Evolutionary conservation across 2,888 invertebrate species (phyloP).

Genomic region (Folsomia manolachei): DNA sequence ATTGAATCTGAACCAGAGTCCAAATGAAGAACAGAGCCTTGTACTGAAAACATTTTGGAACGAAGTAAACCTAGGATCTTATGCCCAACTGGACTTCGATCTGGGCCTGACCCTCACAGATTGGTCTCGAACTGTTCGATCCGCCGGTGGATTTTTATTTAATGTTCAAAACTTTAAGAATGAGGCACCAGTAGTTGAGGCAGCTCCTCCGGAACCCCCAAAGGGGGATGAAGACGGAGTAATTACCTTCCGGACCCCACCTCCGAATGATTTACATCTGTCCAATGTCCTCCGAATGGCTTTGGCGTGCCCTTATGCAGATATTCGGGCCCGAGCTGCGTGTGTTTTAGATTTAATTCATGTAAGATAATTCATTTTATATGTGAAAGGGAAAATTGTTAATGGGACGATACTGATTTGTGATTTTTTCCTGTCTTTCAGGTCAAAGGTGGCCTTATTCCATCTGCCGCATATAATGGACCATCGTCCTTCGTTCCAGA

Average conservation of each 20-base stretch:
- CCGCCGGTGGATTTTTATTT: constrained; percentile 24
- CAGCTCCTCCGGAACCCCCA: neutral
- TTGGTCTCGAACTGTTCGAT: neutral
- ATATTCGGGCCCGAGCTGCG: constrained; percentile 61
- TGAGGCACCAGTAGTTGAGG: neutral
- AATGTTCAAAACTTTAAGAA: neutral
- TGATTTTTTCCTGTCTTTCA: constrained; percentile 52
- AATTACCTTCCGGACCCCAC: neutral
- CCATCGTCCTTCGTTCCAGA: constrained; percentile 61
- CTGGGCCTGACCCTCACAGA: constrained; percentile 22
- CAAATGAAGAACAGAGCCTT: neutral
- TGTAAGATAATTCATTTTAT: constrained; percentile 54
- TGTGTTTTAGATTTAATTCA: constrained; percentile 61
- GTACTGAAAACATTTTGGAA: constrained; percentile 27
- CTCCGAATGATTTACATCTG: constrained; percentile 55
- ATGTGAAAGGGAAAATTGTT: neutral
- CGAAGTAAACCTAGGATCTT: constrained; percentile 30
- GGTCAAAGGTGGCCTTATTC: constrained; percentile 61
- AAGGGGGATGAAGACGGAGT: neutral
- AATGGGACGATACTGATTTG: neutral
- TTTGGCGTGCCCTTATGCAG: constrained; percentile 62
- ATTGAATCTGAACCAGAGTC: neutral
- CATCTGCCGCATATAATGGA: constrained; percentile 59
- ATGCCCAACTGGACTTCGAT: constrained; percentile 30
- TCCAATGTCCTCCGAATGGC: constrained; percentile 62